These are phyloP conservation scores for Cheilosia impressa DNA, from an alignment of 2,888 invertebrate species.

Conservation along the genomic window DNA sequence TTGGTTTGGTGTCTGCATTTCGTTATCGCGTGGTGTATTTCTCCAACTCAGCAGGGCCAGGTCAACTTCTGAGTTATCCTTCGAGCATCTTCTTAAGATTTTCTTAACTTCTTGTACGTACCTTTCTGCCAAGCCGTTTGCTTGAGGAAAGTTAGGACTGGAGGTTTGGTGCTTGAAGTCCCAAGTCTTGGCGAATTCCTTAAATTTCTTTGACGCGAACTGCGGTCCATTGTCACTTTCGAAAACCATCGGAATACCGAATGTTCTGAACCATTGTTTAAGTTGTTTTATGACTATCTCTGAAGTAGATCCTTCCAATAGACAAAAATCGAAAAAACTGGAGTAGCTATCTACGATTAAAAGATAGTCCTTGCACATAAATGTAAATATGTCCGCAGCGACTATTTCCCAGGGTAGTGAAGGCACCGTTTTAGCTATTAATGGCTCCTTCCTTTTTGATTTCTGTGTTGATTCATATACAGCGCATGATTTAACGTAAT, in stretches of 20 bases:
- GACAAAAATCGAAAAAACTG: slow-evolving; percentile 9
- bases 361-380: neutral
- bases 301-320: slow-evolving; percentile 14
- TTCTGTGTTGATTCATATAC: slow-evolving; percentile 6
- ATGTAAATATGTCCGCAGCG: slow-evolving; percentile 7
- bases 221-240: slow-evolving; percentile 20
- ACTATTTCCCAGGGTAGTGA: slow-evolving; percentile 41
- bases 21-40: too few relatives aligned
- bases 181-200: too few relatives aligned
- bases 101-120: too few relatives aligned
- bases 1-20: too few relatives aligned
- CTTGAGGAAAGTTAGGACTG: too few relatives aligned
- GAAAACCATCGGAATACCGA: slow-evolving; percentile 17
- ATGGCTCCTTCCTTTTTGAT: neutral
- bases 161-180: too few relatives aligned
- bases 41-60: too few relatives aligned
- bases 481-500: neutral
- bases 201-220: too few relatives aligned
- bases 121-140: too few relatives aligned
- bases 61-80: too few relatives aligned
- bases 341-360: slow-evolving; percentile 6
- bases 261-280: slow-evolving; percentile 18
- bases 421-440: slow-evolving; percentile 12
- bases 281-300: neutral
- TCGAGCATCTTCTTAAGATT: too few relatives aligned